Conservation (phyloP, 2,888 invertebrate genomes). For the Lamellibrachia columna region DNA sequence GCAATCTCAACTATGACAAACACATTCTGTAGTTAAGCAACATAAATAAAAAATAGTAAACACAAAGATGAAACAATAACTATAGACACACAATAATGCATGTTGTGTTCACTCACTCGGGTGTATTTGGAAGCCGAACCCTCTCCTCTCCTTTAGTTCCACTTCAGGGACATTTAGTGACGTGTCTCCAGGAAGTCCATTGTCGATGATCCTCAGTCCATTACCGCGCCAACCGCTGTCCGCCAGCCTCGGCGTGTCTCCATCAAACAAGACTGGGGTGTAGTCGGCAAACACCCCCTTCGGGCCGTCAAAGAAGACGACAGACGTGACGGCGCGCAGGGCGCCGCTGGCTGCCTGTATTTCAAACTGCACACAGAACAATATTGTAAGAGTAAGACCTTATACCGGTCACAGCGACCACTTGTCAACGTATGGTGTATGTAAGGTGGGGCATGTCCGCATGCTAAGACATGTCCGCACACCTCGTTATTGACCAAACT, state of each 20-base stretch:
- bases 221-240: not conserved
- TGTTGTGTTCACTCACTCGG: not conserved
- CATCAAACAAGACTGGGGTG: not conserved
- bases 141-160: not conserved
- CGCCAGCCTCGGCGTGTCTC: not conserved
- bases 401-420: too few species aligned
- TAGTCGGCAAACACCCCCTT: slow-evolving; percentile 6
- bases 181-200: not conserved
- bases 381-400: not conserved
- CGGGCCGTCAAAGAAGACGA: not conserved
- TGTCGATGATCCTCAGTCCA: not conserved
- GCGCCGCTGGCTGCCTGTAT: not conserved
- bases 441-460: too few species aligned
- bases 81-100: too few species aligned
- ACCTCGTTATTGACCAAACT: too few species aligned
- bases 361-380: not conserved
- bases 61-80: too few species aligned
- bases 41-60: too few species aligned
- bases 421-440: too few species aligned
- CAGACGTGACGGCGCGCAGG: not conserved
- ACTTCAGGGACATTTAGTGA: not conserved
- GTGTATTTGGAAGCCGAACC: not conserved
- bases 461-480: too few species aligned
- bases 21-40: too few species aligned
- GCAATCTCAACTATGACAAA: too few species aligned